Base-by-base conservation (phyloP, 1,140 invertebrate genomes). In the Formica selysi region DNA sequence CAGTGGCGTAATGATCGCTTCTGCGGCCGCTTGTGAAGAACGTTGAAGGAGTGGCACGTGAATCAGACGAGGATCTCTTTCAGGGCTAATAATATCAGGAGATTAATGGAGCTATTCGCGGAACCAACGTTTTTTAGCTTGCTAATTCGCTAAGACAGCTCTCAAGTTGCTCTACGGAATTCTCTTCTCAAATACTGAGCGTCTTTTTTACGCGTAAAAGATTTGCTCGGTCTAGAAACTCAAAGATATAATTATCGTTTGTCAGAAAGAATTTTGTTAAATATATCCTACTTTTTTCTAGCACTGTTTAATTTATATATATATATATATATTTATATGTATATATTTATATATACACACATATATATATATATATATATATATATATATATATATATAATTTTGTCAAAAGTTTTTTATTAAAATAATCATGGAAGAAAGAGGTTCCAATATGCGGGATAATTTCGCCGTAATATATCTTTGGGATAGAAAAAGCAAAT, bases 1-100 rank as follows among this genome's bases (percentile, higher is more conserved):
- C 64, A 79, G 59, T 67, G 70, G 70, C 67, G 87, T 89, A 88
- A 88, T 76, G 36, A 36, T 78, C 29, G 62, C 38, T 83, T 80
- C 57, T 83, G 79, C 38, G 68, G 29, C 54, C 38, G 79, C 79
- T 71, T 54, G 67, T 70, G 32, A 36, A 70, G 38, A 83, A 83
- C 79, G 29, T 73, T 68, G 79, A 83, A 74, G 79, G 79, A 83
- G 79, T 83, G 79, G 79, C 79, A 62, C 54, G 29, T 83, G 79
- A 83, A 83, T 74, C 79, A 74, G 67, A 83, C 79, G 29, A 29
- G 54, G 51, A 83, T 74, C 41, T 83, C 54, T 83, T 41, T 83
- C 68, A 61, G 68, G 54, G 67, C 79, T 83, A 83, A 83, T 83
- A 83, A 83, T 83, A 68, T 68, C 76, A n/a, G 13, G 38, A 79